Evolutionary conservation across 2,113 vertebrate species (phyloP).

Genomic region (Lophotis ruficrista): DNA sequence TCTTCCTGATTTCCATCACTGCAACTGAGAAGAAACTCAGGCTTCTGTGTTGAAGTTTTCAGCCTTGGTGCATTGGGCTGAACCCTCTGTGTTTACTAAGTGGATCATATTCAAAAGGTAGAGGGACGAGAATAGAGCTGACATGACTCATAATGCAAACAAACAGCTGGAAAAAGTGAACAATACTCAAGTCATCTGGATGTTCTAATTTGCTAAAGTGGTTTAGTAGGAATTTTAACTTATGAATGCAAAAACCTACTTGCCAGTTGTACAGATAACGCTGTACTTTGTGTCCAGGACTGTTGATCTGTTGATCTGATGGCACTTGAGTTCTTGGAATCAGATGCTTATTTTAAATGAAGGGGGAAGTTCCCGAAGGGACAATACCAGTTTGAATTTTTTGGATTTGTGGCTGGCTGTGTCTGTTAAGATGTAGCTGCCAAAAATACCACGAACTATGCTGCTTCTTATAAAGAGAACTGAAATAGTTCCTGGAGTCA

Average conservation of each 20-base stretch:
- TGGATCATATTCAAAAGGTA: not conserved
- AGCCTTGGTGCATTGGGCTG: not conserved
- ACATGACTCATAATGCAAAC: conserved; percentile 51
- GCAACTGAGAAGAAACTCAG: not conserved
- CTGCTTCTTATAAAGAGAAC: not conserved
- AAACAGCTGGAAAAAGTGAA: conserved; percentile 61
- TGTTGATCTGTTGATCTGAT: not conserved
- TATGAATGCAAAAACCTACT: not conserved
- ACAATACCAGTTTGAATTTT: not conserved
- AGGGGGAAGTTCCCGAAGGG: not conserved
- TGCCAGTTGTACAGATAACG: not conserved
- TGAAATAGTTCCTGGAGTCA: not conserved
- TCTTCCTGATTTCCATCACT: not conserved
- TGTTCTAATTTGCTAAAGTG: not conserved
- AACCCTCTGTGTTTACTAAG: not conserved
- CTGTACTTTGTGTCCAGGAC: not conserved
- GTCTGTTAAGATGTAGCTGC: not conserved
- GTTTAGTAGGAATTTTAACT: conserved; percentile 22
- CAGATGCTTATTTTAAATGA: not conserved
- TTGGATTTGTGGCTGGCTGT: not conserved
- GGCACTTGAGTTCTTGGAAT: not conserved
- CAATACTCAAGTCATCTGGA: not conserved
- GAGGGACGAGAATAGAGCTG: conserved; percentile 39
- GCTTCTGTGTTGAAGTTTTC: not conserved
- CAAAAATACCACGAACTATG: not conserved